Base-by-base conservation (phyloP, 2,113 vertebrate species). In the Channa argus region DNA sequence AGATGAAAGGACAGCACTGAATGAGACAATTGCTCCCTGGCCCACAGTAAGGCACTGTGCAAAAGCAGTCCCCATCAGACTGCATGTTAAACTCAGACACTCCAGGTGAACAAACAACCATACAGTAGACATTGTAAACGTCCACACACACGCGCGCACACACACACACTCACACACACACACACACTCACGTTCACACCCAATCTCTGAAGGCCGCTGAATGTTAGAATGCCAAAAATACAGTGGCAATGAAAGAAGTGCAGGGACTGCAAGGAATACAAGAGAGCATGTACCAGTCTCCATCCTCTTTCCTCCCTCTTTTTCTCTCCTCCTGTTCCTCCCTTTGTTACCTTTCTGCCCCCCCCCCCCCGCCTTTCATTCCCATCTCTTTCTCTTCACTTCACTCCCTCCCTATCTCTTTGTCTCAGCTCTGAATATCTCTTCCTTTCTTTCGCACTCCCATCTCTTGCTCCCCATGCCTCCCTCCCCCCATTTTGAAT, bases 191-290 rank as follows among this genome's bases (percentile, higher is more conserved):
- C 24, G 24, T 24, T 24, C 66, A 61, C 73, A 71, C 49, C n/a
- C 34, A 10, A 59, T 73, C 79, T 86, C 83, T 84, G 60, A 80
- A 65, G 82, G 79, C 74, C 15, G 7, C 51, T 62, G 65, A 62
- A 45, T 85, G 84, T 84, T 84, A 81, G 72, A 81, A 83, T 83
- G 86, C 83, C 83, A 86, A 74, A 78, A 87, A 86, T 73, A 86
- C 73, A 43, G 79, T 65, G 73, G 84, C 84, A 79, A 43, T 69
- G 68, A 85, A 87, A 74, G 74, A 80, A 73, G 64, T 45, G 46
- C 49, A 70, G 61, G 6, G 55, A 71, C 81, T 84, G 79, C 76
- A 67, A 77, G 80, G 89, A 89, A 89, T 90, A 87, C 73, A 69
- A 81, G 71, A 74, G 65, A 78, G 58, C 13, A 1, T 44, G 63